Evolutionary conservation across 2,888 invertebrate genomes (phyloP), one percentile per base, ranked within the genome.

Genomic region (Sycophila texana): DNA sequence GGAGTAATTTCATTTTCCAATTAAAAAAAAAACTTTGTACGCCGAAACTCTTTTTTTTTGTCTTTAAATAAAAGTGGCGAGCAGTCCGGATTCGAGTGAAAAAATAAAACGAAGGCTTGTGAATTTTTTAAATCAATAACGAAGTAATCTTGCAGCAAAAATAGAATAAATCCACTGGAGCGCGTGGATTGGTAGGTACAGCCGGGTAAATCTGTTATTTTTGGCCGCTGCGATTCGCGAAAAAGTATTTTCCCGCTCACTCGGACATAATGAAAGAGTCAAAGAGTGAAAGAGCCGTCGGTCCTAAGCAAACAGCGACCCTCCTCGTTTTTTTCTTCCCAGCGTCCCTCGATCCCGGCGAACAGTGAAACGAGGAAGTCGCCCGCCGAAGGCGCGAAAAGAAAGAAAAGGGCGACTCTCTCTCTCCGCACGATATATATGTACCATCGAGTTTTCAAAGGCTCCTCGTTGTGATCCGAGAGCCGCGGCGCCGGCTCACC

Each of bases 221-320:
- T 71, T 61, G 74, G 22, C 18, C 22, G 14, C 58, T 4, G 78
- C 73, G 73, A 78, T 70, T 74, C 70, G 68, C 70, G 16, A 58
- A 65, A 61, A 58, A 77, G 74, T 79, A 79, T 74, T 79, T 79
- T 63, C 65, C 74, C 71, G 55, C 71, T 71, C 20, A 39, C 58
- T 71, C 74, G 71, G 66, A 79, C 74, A 71, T 79, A 79, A 79
- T 79, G 79, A 79, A 74, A 79, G 63, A 66, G 70, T 71, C 74
- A 51, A 72, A 71, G 72, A 61, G 76, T 61, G 72, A 76, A 80
- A 72, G 67, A 72, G 67, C 68, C 58, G 55, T 66, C 63, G 76
- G 80, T 80, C 80, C 80, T 80, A 80, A 80, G 73, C 72, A 76
- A 80, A 80, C 76, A 76, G 30, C 20, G 22, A 30, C 53, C n/a